Base-by-base conservation (phyloP, 1,140 invertebrate genomes). In the Drosophila hydei region DNA sequence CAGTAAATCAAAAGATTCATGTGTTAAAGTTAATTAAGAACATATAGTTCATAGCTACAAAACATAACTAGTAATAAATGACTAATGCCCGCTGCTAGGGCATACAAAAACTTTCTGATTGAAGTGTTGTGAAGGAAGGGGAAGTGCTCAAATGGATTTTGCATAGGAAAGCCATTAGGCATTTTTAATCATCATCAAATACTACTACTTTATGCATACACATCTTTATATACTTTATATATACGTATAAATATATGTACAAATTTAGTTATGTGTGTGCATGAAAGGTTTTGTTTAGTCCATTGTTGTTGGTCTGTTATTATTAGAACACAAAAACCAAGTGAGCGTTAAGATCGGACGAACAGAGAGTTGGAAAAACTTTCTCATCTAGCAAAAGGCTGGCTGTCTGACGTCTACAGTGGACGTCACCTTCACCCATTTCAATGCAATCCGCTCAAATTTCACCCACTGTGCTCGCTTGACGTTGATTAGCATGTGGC, bases 311-410 rank as follows among this genome's bases (percentile, higher is more conserved):
- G 14, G 48, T 38, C 59, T 55, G 36, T 80, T 83, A 75, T 87
- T 87, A 88, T 87, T 87, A 87, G 81, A 87, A 87, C 81, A 87
- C 83, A 87, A 77, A 78, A 88, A 45, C 78, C 83, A 87, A 88
- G 81, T 88, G 67, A 87, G 81, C 81, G 81, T 87, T 87, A 87
- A 87, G 81, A 85, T 85, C 81, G 65, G 38, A 6, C 77, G 30
- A 33, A 33, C 64, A 73, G 11, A 70, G 59, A 76, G 60, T 19
- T 56, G 56, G 38, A 61, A 79, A 87, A 81, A 87, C 81, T 87
- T 87, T 87, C 83, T 72, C 75, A 85, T 80, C 69, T 75, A 45
- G 52, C 45, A n/a, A n/a, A 58, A 56, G 50, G n/a, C 19, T 27
- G 1, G 42, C 5, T 21, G 16, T n/a, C 18, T 33, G 25, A 4